Base-by-base conservation (phyloP, 2,113 vertebrate genomes). In the Mustela lutreola region DNA sequence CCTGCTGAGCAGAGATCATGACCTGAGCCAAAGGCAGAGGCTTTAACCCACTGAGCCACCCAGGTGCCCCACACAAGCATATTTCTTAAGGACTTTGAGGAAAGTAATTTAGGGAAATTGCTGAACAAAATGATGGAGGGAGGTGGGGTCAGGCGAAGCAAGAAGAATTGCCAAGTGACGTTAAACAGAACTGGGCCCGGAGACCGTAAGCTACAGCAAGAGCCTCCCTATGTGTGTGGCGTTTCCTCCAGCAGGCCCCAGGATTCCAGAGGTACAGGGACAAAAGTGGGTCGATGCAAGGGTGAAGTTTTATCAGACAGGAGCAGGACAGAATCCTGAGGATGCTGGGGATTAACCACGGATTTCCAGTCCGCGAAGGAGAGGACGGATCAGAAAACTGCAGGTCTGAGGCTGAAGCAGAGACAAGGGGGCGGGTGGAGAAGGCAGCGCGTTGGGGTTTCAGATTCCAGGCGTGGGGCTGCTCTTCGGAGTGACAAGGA, bases 161-260 rank as follows among this genome's bases (percentile, higher is more conserved):
- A 60, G 65, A 75, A 70, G 33, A 78, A 28, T 0, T 8, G 62
- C 73, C 48, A 10, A 3, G 18, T 39, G 88, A 58, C 71, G 12
- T 1, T 14, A 6, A 45, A 48, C 42, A 53, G 18, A 86, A 86
- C 42, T 7, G 31, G 36, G 0, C 36, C 50, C 1, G 21, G 39
- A 71, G 76, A 26, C n/a, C 16, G 1, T 6, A 36, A 21, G 18
- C 31, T 21, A 33, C 0, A 11, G 36, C 45, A 31, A 39, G 53
- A 79, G 28, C 7, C 79, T 31, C 71, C 58, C 4, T 18, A 8
- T 3, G 1, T 0, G 1, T 10, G 6, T 2, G 11, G 36, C 0
- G 8, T 5, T 87, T 67, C 71, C 76, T 67, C 82, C 7, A 28
- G 94, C 0, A 83, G 89, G 62, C 10, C 8, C 50, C 48, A 14